phyloP scores from a whole-genome alignment of 2,888 invertebrate species.

The Orthosia incerta region DNA sequence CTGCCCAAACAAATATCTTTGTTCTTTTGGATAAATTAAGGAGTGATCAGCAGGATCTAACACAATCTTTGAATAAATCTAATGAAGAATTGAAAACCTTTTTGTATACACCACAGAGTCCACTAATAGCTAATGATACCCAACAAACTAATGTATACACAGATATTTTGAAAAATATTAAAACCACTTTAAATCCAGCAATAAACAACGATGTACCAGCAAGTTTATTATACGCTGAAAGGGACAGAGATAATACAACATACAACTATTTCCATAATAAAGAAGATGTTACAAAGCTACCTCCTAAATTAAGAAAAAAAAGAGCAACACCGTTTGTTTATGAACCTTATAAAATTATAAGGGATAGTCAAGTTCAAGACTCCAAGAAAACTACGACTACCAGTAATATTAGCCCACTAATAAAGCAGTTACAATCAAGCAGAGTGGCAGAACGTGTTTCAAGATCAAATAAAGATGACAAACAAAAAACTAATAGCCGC shows the following conservation, averaged over 20 bases:
- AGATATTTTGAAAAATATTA: slow-evolving; percentile 88
- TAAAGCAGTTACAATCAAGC: slow-evolving; percentile 85
- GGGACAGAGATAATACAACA: slow-evolving; percentile 57
- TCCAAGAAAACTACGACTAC: slow-evolving; percentile 84
- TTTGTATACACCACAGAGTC: slow-evolving; percentile 42
- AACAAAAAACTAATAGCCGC: slow-evolving; percentile 73
- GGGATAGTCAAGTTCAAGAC: slow-evolving; percentile 82
- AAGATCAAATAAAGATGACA: slow-evolving; percentile 75
- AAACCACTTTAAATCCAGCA: slow-evolving; percentile 53
- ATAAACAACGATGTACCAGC: slow-evolving; percentile 26
- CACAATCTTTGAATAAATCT: slow-evolving; percentile 58
- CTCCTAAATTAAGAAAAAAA: slow-evolving; percentile 73
- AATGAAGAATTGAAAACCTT: slow-evolving; percentile 54
- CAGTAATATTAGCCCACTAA: slow-evolving; percentile 85
- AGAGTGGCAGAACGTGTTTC: slow-evolving; percentile 81
- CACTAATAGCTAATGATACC: slow-evolving; percentile 40
- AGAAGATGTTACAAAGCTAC: slow-evolving; percentile 70
- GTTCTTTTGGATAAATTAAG: slow-evolving; percentile 71
- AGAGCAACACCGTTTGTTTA: slow-evolving; percentile 84
- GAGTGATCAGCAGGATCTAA: slow-evolving; percentile 61
- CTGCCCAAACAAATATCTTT: slow-evolving; percentile 65
- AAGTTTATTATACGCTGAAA: slow-evolving; percentile 32
- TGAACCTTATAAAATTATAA: slow-evolving; percentile 88
- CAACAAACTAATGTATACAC: slow-evolving; percentile 82
- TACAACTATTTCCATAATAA: slow-evolving; percentile 71